Conservation (phyloP, 2,113 vertebrate genomes). For the Ploceus nigricollis region DNA sequence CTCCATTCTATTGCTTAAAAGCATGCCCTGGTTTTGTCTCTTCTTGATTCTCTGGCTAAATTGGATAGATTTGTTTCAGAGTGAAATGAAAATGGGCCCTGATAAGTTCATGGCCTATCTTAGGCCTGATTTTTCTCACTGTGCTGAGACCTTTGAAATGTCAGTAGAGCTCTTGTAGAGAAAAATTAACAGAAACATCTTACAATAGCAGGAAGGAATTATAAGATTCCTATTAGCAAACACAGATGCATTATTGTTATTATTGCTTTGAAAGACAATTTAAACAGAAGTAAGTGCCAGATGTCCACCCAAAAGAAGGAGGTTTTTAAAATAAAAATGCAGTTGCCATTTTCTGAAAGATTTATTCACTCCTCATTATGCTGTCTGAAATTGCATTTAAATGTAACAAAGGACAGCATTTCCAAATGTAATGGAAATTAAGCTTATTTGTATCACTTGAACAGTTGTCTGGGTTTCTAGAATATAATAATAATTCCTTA, state of each 20-base stretch:
- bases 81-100: background rate
- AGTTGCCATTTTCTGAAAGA: background rate
- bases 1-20: background rate
- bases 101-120: background rate
- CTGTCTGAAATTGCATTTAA: background rate
- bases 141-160: background rate
- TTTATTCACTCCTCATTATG: background rate
- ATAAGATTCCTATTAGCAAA: background rate
- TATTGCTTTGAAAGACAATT: background rate
- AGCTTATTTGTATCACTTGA: background rate
- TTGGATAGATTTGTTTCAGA: background rate
- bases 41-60: background rate
- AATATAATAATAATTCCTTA: background rate
- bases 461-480: background rate
- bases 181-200: background rate
- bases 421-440: background rate
- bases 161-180: background rate
- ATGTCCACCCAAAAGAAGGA: background rate
- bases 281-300: background rate
- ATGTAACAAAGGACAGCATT: background rate
- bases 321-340: background rate
- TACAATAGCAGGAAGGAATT: constrained; percentile 6
- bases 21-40: background rate
- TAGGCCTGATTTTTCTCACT: background rate
- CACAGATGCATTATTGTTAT: background rate